Base-by-base conservation (phyloP, 2,888 invertebrate genomes). In the Ctena decussata region DNA sequence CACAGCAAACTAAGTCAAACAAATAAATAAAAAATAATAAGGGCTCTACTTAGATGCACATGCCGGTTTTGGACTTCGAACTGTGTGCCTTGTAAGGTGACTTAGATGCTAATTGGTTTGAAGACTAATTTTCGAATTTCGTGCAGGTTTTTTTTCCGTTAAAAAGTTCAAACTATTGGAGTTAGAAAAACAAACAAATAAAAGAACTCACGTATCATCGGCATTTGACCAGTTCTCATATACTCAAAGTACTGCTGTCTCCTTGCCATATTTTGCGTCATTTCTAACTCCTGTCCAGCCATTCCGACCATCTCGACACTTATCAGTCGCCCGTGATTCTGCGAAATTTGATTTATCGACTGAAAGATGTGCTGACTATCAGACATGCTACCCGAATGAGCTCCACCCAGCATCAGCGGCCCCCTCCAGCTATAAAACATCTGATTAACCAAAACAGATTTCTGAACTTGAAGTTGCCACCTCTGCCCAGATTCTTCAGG, bases 391-490 rank as follows among this genome's bases (percentile, higher is more conserved):
- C 82, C 83, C 8, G 79, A 30, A 0, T 73, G 65, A 1, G 77
- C 18, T 0, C 79, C 75, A 1, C 71, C 53, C 6, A 87, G 41
- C 35, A 82, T 73, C 32, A 84, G 1, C 15, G 57, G 73, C 18
- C 87, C 77, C 24, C 41, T 44, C 85, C 82, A 87, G 24, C 77
- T 32, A 32, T 57, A 32, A 35, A 87, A 86, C 87, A 83, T 88
- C 77, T 87, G 83, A 24, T 83, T 85, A 0, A 85, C 46, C 1
- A 90, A 27, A 15, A 83, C 74, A 0, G 94, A 93, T 78, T 95
- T 95, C 57, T 93, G 93, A 35, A 94, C 90, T 6, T 88, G 85
- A 39, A 95, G 76, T 65, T 90, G 85, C 92, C 92, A 94, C 39
- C 84, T 81, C 65, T 93, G 91, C 11, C 82, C 77, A 15, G 32